A percentile compares a stretch with the other conserved stretches of the same genome.
phyloP scores from a whole-genome alignment of 1,140 invertebrate species.

The Argopecten irradians region DNA sequence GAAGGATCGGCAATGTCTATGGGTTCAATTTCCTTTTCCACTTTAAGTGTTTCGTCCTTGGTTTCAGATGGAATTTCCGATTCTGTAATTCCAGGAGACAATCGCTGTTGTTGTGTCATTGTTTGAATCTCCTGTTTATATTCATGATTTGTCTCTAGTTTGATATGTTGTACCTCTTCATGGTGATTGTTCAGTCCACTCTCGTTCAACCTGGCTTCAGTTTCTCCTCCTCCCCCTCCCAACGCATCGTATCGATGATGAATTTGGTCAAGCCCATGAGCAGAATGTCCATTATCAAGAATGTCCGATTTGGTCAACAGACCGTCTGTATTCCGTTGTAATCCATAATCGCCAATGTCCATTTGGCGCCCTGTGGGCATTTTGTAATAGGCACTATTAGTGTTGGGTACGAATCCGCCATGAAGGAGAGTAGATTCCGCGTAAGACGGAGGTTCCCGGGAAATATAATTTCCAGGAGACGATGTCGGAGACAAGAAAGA shows the following conservation, averaged over 20 bases:
- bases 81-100: slow-evolving; percentile 36
- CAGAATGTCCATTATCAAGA: slow-evolving; percentile 39
- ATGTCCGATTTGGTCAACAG: slow-evolving; percentile 55
- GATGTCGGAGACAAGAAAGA: slow-evolving; percentile 53
- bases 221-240: slow-evolving; percentile 32
- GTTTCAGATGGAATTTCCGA: slow-evolving; percentile 36
- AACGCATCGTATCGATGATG: slow-evolving; percentile 6
- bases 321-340: slow-evolving; percentile 38
- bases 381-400: slow-evolving; percentile 61
- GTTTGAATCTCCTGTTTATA: slow-evolving; percentile 56
- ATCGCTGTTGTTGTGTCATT: slow-evolving; percentile 28
- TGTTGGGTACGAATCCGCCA: slow-evolving; percentile 59
- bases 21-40: slow-evolving; percentile 39
- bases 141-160: slow-evolving; percentile 52
- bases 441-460: slow-evolving; percentile 65
- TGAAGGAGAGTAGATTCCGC: slow-evolving; percentile 64
- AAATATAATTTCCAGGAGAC: slow-evolving; percentile 52
- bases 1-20: slow-evolving; percentile 40
- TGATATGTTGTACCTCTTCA: slow-evolving; percentile 43
- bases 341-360: slow-evolving; percentile 42
- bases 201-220: neutral
- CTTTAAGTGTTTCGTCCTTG: slow-evolving; percentile 42
- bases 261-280: slow-evolving; percentile 52
- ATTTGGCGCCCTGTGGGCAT: slow-evolving; percentile 39
- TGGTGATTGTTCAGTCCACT: slow-evolving; percentile 32